A percentile compares a stretch with the other conserved stretches of the same genome.
Conservation (phyloP, 2,888 invertebrate genomes). For the Tipula lateralis region DNA sequence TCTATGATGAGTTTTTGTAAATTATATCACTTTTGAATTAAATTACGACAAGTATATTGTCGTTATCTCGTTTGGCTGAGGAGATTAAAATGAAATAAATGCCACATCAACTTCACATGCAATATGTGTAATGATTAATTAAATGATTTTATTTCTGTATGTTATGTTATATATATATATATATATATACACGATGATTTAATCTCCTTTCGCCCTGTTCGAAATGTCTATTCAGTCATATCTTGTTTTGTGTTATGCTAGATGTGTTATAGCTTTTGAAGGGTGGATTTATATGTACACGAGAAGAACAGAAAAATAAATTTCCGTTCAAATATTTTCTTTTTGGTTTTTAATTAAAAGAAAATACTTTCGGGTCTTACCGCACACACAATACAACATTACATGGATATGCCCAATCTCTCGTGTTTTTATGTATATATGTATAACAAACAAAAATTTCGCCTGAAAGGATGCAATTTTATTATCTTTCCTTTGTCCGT, state of each 20-base stretch:
- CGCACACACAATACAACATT: not conserved
- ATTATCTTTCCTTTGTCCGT: not conserved
- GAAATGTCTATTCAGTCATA: not conserved
- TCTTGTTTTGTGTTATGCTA: not conserved
- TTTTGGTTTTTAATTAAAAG: not conserved
- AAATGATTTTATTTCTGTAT: not conserved
- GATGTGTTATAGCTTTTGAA: not conserved
- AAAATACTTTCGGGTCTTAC: not conserved
- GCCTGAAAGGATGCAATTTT: not conserved
- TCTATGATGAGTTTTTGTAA: not conserved
- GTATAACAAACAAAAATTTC: not conserved
- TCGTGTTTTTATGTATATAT: too few species aligned
- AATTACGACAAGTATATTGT: not conserved
- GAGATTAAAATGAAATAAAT: not conserved
- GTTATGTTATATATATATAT: too few species aligned
- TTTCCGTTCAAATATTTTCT: not conserved
- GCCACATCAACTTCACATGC: not conserved
- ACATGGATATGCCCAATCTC: too few species aligned
- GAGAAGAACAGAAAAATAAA: not conserved
- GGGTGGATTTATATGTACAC: not conserved
- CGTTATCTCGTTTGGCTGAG: not conserved
- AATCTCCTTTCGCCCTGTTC: not conserved
- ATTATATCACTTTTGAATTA: not conserved
- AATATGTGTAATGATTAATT: not conserved
- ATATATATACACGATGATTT: not conserved